Evolutionary conservation across 2,888 invertebrate genomes (phyloP), one percentile per base, ranked within the genome.

Genomic region (Caenorhabditis panamensis): DNA sequence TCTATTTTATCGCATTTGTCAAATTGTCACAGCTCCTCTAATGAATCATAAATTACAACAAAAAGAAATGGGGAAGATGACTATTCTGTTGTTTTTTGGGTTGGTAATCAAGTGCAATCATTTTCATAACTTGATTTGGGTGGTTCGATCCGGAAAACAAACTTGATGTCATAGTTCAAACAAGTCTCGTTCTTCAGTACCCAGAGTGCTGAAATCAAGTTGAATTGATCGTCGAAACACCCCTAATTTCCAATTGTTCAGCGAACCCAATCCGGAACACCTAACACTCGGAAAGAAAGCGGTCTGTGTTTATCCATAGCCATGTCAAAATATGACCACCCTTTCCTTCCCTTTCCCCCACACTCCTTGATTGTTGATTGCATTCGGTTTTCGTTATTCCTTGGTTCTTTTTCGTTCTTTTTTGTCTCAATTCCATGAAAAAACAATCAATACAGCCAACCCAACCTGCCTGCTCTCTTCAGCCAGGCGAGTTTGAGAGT

Each of bases 251-350:
- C 49, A 8, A 3, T 8, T 2, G n/a, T 49, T 49, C 49, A 49
- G 5, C 18, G 28, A 44, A 28, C 53, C 41, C 47, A 28, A 56
- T 67, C 16, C 31, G 28, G 67, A 47, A n/a, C n/a, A n/a, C n/a
- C n/a, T n/a, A 68, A 24, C 44, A 18, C 28, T 31, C 56, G 20
- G 31, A 36, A 18, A 1, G 36, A 36, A 36, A 36, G 41, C 16
- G 6, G 2, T 41, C 41, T 9, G 41, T 41, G 61, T 69, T 69
- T 69, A 41, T 24, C 53, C 69, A 49, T 59, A 59, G 8, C 51
- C 68, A 51, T 61, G 69, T 69, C 69, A 61, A 69, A 61, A 28
- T 59, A 22, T 31, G 11, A 44, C 8, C 18, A 8, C 22, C 24
- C 26, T n/a, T 47, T 24, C 24, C 20, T 44, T 20, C n/a, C 26